Percentiles rank a stretch among this genome's conserved stretches.
phyloP scores from a whole-genome alignment of 2,888 invertebrate species.

The Caenorhabditis sp. region DNA sequence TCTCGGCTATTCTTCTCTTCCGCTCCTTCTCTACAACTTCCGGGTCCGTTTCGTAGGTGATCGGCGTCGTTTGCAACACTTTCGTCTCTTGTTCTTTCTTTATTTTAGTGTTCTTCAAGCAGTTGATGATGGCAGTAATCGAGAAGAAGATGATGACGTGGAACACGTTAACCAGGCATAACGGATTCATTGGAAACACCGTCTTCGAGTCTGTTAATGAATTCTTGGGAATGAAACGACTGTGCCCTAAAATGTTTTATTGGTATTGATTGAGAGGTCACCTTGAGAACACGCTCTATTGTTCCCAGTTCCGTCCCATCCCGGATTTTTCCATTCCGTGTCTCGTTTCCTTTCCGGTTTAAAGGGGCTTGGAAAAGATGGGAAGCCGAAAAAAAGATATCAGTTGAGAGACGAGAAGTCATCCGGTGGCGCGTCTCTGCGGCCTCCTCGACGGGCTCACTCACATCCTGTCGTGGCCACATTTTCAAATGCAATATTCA shows the following conservation, averaged over 20 bases:
- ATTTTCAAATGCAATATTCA: constrained; percentile 54
- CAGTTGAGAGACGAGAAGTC: constrained; percentile 48
- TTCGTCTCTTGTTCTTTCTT: too few relatives aligned
- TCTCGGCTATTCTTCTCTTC: constrained; percentile 7
- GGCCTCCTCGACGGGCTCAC: constrained; percentile 23
- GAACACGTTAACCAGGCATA: too few relatives aligned
- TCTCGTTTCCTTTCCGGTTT: not conserved
- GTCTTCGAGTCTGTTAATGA: too few relatives aligned
- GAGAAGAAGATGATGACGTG: too few relatives aligned
- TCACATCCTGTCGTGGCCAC: constrained; percentile 53
- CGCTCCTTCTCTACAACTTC: constrained; percentile 17
- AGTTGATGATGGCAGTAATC: too few relatives aligned
- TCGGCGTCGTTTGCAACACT: constrained; percentile 19
- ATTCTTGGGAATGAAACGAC: too few relatives aligned
- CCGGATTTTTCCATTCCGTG: not conserved
- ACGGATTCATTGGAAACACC: too few relatives aligned
- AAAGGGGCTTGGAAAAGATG: not conserved
- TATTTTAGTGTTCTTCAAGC: too few relatives aligned
- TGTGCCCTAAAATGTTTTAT: too few relatives aligned
- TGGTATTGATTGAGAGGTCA: too few relatives aligned
- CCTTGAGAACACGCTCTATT: too few relatives aligned
- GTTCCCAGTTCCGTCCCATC: too few relatives aligned
- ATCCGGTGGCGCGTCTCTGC: constrained; percentile 38
- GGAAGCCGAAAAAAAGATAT: constrained; percentile 40
- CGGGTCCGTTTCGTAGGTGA: constrained; percentile 7